A percentile compares a stretch with the other conserved stretches of the same genome.
Evolutionary conservation across 2,113 vertebrate species (phyloP).

Genomic region (Chaetorhynchus papuensis): DNA sequence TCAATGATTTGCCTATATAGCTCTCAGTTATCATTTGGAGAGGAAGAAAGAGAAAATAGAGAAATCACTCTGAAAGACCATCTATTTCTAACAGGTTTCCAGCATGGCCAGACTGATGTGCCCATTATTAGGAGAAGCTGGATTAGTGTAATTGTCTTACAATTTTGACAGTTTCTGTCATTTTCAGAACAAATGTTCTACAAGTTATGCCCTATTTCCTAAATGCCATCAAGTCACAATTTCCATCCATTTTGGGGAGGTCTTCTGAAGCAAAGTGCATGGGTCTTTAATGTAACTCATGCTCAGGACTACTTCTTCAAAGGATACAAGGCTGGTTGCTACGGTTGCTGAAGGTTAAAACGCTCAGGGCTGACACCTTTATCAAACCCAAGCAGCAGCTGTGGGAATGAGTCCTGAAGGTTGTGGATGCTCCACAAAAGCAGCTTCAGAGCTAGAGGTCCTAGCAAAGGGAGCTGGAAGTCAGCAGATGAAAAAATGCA

Average conservation of each 20-base stretch:
- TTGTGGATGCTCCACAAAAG: not conserved
- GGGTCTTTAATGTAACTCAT: not conserved
- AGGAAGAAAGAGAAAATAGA: not conserved
- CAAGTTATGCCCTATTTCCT: not conserved
- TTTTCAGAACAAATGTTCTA: not conserved
- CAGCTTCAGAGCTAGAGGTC: not conserved
- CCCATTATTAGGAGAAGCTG: not conserved
- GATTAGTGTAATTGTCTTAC: not conserved
- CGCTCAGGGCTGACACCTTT: not conserved
- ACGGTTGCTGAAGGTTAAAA: not conserved
- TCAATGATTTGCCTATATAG: not conserved
- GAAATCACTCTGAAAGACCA: not conserved
- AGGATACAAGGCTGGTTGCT: not conserved
- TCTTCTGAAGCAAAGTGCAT: not conserved
- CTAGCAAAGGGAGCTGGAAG: not conserved
- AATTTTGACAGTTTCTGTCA: conserved; percentile 18
- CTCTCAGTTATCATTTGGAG: not conserved
- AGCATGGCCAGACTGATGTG: not conserved
- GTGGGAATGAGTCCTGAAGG: not conserved
- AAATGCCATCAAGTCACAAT: not conserved
- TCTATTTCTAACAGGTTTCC: not conserved
- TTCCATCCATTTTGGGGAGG: not conserved
- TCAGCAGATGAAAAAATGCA: not conserved
- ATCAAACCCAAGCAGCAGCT: not conserved
- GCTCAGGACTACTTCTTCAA: not conserved